Base-by-base conservation (phyloP, 2,797 vertebrate genomes). In the Loris lydekkerianus region DNA sequence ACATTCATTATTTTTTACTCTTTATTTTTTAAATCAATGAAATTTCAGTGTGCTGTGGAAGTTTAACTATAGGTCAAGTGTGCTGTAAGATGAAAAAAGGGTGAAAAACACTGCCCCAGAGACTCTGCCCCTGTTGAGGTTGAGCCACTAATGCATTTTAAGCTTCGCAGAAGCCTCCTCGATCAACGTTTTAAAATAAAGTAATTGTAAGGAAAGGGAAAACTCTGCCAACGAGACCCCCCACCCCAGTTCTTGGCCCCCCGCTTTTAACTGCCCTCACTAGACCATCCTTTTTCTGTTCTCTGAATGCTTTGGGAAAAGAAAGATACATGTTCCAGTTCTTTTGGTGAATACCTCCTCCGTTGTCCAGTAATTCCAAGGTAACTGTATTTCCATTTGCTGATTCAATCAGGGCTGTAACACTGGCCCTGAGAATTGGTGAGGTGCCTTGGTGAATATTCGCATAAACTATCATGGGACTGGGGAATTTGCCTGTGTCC, bases 311-410 rank as follows among this genome's bases (percentile, higher is more conserved):
- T 88, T 97, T 83, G 58, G 29, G 75, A 95, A 93, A 84, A 81
- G 27, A 77, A 96, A 94, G 40, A 43, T 15, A 15, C 3, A 3
- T 78, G 81, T 89, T 97, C 15, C 20, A 61, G 0, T 84, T 83
- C 77, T 40, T 76, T 69, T 25, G 23, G 46, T 89, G 29, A 23
- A 96, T 98, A 99, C 99, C 98, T 98, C 98, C 96, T 91, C 99
- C 98, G 11, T 98, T 98, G 96, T 99, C 99, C 76, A 96, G 17
- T 84, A 99, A 98, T 58, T 98, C 56, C 89, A 98, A 61, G 10
- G 78, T 58, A 14, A 89, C 31, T 82, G 93, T 23, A 65, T 87
- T 31, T 43, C 96, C 98, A 60, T 15, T 82, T 0, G 56, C 87
- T 15, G 97, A 96, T 97, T 98, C 98, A 91, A 99, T 93, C 10